Base-by-base conservation (phyloP, 2,888 invertebrate species). In the Notodonta ziczac region DNA sequence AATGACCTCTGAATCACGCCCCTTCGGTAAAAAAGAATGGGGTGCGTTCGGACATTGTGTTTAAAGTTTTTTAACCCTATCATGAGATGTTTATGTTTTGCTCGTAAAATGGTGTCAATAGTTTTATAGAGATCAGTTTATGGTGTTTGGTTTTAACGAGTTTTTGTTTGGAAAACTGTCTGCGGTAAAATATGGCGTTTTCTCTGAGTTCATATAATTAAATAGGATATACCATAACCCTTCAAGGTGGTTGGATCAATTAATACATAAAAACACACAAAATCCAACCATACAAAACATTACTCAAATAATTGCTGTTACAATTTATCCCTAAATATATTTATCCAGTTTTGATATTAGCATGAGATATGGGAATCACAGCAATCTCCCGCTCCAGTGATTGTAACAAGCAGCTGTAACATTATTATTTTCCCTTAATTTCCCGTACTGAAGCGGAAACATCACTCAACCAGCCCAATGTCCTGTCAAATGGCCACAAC, bases 1-100 rank as follows among this genome's bases (percentile, higher is more conserved):
- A 77, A 67, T 75, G 79, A 74, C 77, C 77, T 74, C 69, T 59
- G 60, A 70, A 72, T 74, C 80, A 71, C 80, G 75, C 73, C 81
- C 72, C 65, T 60, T 66, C 54, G 59, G 62, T 70, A 67, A 69
- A 75, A 60, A 50, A 60, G 53, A 40, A 44, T 56, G 61, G 71
- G 78, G 66, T 67, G 63, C 67, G 63, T 62, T 61, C 58, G 72
- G 64, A 66, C 54, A 54, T 62, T 53, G 42, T 60, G 44, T 55
- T 56, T 16, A 35, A 53, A 53, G 61, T 58, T 50, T 62, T 58
- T 54, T 46, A 65, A 72, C 63, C 71, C 67, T 62, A 69, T 66
- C 55, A 70, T 67, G 62, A 62, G 55, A 58, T 70, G 63, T 65
- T 69, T 76, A 70, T 77, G 64, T 74, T 74, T 72, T 67, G 70